Base-by-base conservation (phyloP, 2,888 invertebrate genomes). In the Meiosimyza platycephala region DNA sequence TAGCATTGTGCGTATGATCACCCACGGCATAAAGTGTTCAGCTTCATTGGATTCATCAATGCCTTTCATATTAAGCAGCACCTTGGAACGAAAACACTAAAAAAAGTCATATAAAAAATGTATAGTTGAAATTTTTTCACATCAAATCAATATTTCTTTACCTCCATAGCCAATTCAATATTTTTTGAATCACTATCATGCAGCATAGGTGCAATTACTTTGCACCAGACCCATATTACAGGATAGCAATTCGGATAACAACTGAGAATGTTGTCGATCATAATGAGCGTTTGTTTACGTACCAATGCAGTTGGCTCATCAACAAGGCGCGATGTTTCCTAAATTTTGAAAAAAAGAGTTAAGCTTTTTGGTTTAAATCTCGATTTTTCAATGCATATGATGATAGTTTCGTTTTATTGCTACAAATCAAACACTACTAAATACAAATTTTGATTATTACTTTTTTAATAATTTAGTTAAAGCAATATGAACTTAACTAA, bases 21-120 rank as follows among this genome's bases (percentile, higher is more conserved):
- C 80, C 86, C 86, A 87, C 13, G 86, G 87, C 82, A 87, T 83
- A 65, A 84, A 84, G 74, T 86, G 84, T 66, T 82, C 83, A 1
- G 86, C 81, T 62, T 81, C 78, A 77, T 86, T 86, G 4, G 85
- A 83, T 73, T 81, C 80, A 71, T 87, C 87, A 62, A 86, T 78
- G 3, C 86, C 81, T 51, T 80, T 79, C 48, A 87, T 80, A 65
- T 86, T 86, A 28, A 79, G 76, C 18, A 87, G 75, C 0, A 87
- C 86, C 68, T 81, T 81, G 0, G 78, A 80, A 65, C 82, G 80
- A 54, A 87, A 87, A 57, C 86, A 86, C 86, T 87, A 22, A 40
- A 73, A 76, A 66, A 59, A 50, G 60, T 6, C 6, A 59, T n/a
- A n/a, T n/a, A 16, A 9, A 60, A 33, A 15, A 18, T 3, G 6